A percentile compares a stretch with the other conserved stretches of the same genome.
Evolutionary conservation across 1,140 invertebrate species (phyloP).

Genomic region (Tenebrio molitor): DNA sequence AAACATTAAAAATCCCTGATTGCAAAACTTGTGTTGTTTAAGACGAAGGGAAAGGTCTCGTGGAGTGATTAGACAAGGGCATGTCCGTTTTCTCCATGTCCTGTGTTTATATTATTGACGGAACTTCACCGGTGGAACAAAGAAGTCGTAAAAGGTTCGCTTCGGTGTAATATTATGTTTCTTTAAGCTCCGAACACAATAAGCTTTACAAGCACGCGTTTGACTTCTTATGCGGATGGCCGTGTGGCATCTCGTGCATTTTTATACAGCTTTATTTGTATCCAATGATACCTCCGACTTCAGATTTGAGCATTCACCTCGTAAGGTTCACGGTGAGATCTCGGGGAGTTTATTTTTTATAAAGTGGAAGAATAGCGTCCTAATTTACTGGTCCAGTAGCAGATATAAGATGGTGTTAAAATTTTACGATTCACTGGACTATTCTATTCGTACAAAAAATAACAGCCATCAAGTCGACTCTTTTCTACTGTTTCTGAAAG

Average conservation of each 20-base stretch:
- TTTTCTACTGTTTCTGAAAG: conserved; percentile 1
- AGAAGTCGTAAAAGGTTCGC: conserved; percentile 3
- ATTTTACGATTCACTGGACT: conserved; percentile 8
- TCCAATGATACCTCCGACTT: conserved; percentile 1
- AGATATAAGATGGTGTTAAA: conserved; percentile 11
- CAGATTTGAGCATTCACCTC: background rate
- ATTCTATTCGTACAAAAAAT: background rate
- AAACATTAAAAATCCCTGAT: too few relatives aligned
- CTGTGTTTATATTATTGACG: conserved; percentile 17
- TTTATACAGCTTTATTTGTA: conserved; percentile 11
- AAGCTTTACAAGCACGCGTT: conserved; percentile 18
- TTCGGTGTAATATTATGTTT: conserved; percentile 28
- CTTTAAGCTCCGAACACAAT: conserved; percentile 31
- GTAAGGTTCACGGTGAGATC: background rate
- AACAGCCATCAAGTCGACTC: conserved; percentile 3
- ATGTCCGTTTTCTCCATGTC: background rate
- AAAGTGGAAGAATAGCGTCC: background rate
- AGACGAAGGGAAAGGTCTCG: too few relatives aligned
- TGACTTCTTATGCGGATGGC: conserved; percentile 11
- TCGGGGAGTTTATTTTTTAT: background rate
- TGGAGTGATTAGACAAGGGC: background rate
- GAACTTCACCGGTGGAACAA: background rate
- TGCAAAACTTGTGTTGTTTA: too few relatives aligned
- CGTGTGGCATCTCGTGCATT: conserved; percentile 14
- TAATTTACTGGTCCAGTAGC: conserved; percentile 28